A percentile compares a stretch with the other conserved stretches of the same genome.
phyloP scores from a whole-genome alignment of 2,113 vertebrate genomes.

The Ptyas mucosa region DNA sequence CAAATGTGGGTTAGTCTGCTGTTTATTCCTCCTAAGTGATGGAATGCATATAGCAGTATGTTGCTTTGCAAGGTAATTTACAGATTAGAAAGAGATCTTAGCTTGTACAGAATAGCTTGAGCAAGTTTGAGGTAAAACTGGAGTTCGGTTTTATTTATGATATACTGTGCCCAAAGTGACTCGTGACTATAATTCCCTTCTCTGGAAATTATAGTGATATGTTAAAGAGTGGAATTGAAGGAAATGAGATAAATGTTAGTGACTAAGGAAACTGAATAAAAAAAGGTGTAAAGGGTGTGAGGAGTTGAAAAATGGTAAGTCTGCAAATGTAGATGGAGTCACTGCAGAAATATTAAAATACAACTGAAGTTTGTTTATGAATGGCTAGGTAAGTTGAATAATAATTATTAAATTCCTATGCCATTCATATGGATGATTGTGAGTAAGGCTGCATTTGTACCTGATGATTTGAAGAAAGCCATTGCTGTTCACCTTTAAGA shows the following conservation, averaged over 20 bases:
- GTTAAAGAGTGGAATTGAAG: neutral
- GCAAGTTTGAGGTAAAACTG: neutral
- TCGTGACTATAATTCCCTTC: neutral
- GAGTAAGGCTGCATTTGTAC: neutral
- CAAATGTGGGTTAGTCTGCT: neutral
- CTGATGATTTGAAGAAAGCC: neutral
- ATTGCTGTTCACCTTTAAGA: neutral
- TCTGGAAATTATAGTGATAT: neutral
- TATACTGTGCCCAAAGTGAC: neutral
- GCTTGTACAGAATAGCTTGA: neutral
- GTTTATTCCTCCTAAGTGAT: neutral
- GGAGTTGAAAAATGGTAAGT: neutral
- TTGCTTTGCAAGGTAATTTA: neutral
- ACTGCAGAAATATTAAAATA: neutral
- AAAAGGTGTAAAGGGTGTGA: neutral
- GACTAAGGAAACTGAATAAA: neutral
- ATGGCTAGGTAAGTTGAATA: neutral
- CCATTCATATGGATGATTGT: neutral
- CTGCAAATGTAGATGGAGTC: neutral
- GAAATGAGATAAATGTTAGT: neutral
- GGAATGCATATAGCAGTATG: neutral
- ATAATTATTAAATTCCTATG: neutral
- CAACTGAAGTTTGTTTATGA: neutral
- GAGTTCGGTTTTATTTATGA: neutral
- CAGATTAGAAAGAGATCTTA: neutral